Evolutionary conservation across 2,888 invertebrate species (phyloP).

Genomic region (Margaritifera margaritifera): DNA sequence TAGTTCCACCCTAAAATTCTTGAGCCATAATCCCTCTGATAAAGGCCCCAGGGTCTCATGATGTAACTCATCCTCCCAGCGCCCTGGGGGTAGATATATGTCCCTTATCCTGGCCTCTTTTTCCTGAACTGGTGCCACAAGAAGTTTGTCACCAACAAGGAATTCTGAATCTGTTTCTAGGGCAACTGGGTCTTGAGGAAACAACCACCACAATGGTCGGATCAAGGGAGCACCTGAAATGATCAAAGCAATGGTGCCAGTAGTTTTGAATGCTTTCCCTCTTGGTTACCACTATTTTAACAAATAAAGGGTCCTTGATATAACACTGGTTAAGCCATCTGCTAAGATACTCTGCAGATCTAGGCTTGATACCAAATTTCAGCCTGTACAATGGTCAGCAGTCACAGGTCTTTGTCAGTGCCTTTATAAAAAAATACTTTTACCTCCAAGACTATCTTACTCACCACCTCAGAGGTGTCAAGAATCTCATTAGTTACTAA

Average conservation of each 20-base stretch:
- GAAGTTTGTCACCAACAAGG: constrained; percentile 60
- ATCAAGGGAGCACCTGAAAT: constrained; percentile 83
- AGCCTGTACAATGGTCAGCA: background rate
- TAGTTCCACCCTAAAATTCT: constrained; percentile 26
- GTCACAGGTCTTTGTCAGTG: background rate
- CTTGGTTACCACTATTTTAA: too few species aligned
- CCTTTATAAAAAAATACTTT: background rate
- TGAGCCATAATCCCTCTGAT: constrained; percentile 50
- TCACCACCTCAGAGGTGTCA: too few species aligned
- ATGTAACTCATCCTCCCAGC: constrained; percentile 48
- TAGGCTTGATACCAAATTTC: background rate
- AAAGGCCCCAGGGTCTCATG: constrained; percentile 16
- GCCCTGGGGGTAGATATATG: constrained; percentile 59
- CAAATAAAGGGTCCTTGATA: too few species aligned
- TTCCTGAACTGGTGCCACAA: constrained; percentile 69
- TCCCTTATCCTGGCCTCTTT: constrained; percentile 46
- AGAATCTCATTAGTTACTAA: too few species aligned
- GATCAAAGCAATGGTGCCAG: background rate
- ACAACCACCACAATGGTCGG: constrained; percentile 91
- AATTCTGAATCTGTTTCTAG: constrained; percentile 84
- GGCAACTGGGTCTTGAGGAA: constrained; percentile 84
- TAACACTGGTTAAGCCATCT: too few species aligned
- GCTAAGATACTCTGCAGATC: background rate
- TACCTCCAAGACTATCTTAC: too few species aligned
- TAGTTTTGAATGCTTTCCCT: background rate